Evolutionary conservation across 2,113 vertebrate genomes (phyloP).

Genomic region (Procavia capensis): DNA sequence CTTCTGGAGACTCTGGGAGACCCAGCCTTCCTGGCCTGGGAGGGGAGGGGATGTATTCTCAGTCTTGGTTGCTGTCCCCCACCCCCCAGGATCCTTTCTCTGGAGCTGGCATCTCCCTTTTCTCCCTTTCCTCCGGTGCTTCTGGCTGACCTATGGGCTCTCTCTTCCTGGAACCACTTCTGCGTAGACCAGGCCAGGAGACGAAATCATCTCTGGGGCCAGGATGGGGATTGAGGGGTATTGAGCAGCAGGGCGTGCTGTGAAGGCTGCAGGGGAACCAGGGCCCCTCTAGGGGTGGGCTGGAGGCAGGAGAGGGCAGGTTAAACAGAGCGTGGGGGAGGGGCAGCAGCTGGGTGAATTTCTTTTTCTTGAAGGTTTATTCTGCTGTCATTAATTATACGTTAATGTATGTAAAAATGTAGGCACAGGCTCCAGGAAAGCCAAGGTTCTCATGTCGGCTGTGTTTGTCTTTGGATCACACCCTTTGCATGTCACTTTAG

Average conservation of each 20-base stretch:
- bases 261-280: not conserved
- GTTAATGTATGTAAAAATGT: conserved; percentile 13
- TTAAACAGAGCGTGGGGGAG: not conserved
- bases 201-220: conserved; percentile 58
- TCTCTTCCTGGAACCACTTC: conserved; percentile 58
- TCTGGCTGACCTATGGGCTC: not conserved
- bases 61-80: not conserved
- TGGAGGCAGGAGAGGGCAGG: not conserved
- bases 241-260: conserved; percentile 75
- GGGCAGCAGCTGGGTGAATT: conserved; percentile 65
- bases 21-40: no score
- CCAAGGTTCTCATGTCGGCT: conserved; percentile 74
- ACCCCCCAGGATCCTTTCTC: not conserved
- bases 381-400: conserved; percentile 63
- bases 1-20: no score
- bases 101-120: not conserved
- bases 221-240: conserved; percentile 62
- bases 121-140: no score
- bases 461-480: conserved; percentile 63
- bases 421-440: conserved; percentile 78
- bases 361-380: conserved; percentile 67
- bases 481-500: conserved; percentile 76
- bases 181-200: not conserved
- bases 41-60: no score
- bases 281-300: conserved; percentile 29